Evolutionary conservation across 2,797 vertebrate genomes (phyloP), one percentile per base, ranked within the genome.

Genomic region (Anguilla pacifica): DNA sequence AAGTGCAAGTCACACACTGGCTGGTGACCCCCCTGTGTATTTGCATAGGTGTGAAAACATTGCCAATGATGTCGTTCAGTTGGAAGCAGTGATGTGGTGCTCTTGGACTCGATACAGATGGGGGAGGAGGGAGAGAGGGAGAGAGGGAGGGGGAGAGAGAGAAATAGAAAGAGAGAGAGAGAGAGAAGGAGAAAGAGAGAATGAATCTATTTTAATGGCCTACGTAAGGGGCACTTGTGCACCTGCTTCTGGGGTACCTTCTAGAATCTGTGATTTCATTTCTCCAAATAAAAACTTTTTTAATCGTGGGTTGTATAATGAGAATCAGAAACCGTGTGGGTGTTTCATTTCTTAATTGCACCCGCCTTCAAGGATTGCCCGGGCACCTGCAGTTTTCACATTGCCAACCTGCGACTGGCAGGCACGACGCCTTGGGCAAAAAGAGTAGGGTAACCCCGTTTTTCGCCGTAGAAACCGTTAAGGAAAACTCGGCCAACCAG

Each of bases 281-380:
- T 91, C 90, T 92, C 87, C 88, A 91, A 90, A 92, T 86, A 88
- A 89, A 39, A 89, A 81, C 84, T 81, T 64, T 83, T 77, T 83
- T 89, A 88, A 91, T 91, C 72, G 86, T n/a, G 70, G 86, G 83
- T 90, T 87, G 70, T 85, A 61, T 81, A 87, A 79, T 28, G 72
- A 91, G 91, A 92, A 92, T 91, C 59, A 89, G 92, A 93, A 92
- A 90, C 90, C 91, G 87, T 84, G 84, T 84, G 84, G 84, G 74
- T 87, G 91, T 92, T 94, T 92, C 91, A 91, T 92, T 92, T 93
- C 92, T 92, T 87, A 92, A 88, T 85, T 31, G 55, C 53, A 57
- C 87, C 88, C 59, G 4, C 49, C 51, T 49, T 49, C 39, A 91
- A 91, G 87, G 88, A 89, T 90, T 87, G 85, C 86, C 86, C 82